phyloP scores from a whole-genome alignment of 2,888 invertebrate species.

The Volucella bombylans region DNA sequence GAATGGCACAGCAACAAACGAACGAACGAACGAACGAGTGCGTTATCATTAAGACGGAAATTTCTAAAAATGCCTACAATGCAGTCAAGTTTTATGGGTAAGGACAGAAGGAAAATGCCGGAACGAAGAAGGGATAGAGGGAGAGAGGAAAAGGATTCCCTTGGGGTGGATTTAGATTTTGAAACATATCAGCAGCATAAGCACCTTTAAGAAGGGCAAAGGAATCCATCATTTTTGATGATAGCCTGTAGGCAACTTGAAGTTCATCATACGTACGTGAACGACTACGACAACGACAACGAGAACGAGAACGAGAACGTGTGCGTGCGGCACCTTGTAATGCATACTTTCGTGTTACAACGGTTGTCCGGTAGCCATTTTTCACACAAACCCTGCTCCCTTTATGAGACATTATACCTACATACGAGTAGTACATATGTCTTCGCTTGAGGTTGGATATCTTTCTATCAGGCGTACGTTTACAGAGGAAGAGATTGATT shows the following conservation, averaged over 20 bases:
- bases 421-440: too few species aligned
- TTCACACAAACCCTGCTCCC: too few species aligned
- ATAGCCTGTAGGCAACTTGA: neutral
- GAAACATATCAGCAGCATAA: neutral
- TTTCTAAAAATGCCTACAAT: neutral
- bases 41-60: neutral
- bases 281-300: too few species aligned
- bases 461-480: too few species aligned
- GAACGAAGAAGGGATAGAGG: neutral
- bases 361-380: too few species aligned
- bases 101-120: too few species aligned
- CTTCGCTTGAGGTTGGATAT: too few species aligned
- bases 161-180: constrained; percentile 6
- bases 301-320: too few species aligned
- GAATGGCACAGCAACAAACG: neutral
- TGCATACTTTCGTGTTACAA: neutral
- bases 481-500: too few species aligned
- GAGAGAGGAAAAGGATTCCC: neutral
- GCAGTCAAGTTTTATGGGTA: neutral
- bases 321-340: neutral
- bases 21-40: neutral
- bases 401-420: too few species aligned
- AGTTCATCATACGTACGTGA: neutral
- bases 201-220: constrained; percentile 16
- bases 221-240: neutral